Base-by-base conservation (phyloP, 2,888 invertebrate genomes). In the Lymantria monacha region DNA sequence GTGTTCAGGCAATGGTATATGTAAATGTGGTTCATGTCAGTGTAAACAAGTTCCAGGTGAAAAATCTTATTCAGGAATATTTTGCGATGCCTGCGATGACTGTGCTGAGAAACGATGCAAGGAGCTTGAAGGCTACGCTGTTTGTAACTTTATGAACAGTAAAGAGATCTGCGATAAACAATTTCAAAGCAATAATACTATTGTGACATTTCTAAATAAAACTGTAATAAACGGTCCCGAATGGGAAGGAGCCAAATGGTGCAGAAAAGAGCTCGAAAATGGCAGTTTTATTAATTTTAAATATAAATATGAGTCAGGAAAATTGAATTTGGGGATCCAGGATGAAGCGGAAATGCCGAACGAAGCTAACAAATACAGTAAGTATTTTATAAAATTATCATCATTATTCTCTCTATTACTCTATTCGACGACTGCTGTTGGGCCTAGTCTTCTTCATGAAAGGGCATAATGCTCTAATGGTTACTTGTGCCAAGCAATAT, bases 21-120 rank as follows among this genome's bases (percentile, higher is more conserved):
- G 97, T 75, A 79, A 81, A 8, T 97, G 97, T 78, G 96, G 96
- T 8, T 79, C 76, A 48, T 96, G 96, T 69, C 76, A 87, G 10
- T 97, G 96, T 71, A 72, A 88, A 15, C 72, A 53, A 46, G 37
- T 61, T 12, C 41, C 79, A 36, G 80, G 69, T 3, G 80, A 84
- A 51, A 76, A 88, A 44, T 81, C 79, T 10, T 93, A 93, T 61
- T 88, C 87, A 0, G 94, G 94, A 9, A 78, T 78, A 40, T 95
- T 92, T 59, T 97, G 97, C 76, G 95, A 96, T 59, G 93, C 93
- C 46, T 96, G 96, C 69, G 93, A 94, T 0, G 93, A 94, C 0
- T 96, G 96, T 67, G 92, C 93, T 0, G 92, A 92, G 1, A 85
- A 92, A 59, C 91, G 93, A 60, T 97, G 97, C 76, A 92, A 93